Base-by-base conservation (phyloP, 2,888 invertebrate genomes). In the Falcaria lacertinaria region DNA sequence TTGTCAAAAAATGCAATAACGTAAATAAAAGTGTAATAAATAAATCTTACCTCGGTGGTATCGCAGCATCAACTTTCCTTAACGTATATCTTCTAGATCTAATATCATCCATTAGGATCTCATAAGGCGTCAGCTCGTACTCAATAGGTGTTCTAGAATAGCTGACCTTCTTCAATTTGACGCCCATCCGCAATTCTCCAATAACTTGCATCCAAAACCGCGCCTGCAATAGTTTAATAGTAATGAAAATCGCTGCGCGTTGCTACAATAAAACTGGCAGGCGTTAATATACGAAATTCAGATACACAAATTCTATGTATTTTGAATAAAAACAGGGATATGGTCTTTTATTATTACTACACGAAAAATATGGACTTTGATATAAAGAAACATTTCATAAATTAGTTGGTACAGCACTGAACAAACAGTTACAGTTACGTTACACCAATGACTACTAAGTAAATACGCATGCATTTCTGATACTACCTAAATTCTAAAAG, bases 161-260 rank as follows among this genome's bases (percentile, higher is more conserved):
- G 74, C 93, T 93, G 19, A 95, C 89, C 83, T 98, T 98, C 90
- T 97, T 98, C 76, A 98, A 90, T 76, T 97, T 95, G 6, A 98
- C 97, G 16, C 98, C 98, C 78, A 94, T 94, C 41, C 98, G 90
- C 46, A 98, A 90, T 78, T 98, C 96, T 54, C 95, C 94, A 76
- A 98, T 97, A 35, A 98, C 97, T 91, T 97, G 97, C 77, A 97
- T 94, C 97, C 97, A 97, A 82, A 98, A 94, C 69, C 97, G 93
- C 56, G 98, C 97, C 97, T 96, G 90, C 15, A 77, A 81, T 53
- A 64, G 47, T 44, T 39, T 8, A 48, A 52, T 39, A 60, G 57
- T 60, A 63, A 63, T 63, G 4, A 64, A 40, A 52, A 42, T 25
- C 8, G 5, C 15, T 14, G 22, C 19, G 15, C 34, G 38, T 71